A percentile compares a stretch with the other conserved stretches of the same genome.
phyloP scores from a whole-genome alignment of 2,888 invertebrate species.

The Amiota communis region DNA sequence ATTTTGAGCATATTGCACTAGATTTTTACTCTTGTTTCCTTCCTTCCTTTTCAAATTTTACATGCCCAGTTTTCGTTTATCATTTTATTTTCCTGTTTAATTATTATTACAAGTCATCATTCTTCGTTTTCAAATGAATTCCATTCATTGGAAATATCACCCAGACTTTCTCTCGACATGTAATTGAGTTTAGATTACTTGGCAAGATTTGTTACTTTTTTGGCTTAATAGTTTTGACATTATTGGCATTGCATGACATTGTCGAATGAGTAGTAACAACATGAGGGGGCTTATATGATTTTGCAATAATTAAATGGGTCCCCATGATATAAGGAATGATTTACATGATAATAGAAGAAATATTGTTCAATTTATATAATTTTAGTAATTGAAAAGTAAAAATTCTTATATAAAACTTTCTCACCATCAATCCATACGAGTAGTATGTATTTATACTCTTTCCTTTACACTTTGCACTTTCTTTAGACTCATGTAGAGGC shows the following conservation, averaged over 20 bases:
- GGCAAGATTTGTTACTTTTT: constrained; percentile 6
- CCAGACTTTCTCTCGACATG: neutral
- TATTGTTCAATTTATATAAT: too few relatives aligned
- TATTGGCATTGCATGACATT: neutral
- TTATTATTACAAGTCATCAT: constrained; percentile 14
- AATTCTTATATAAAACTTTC: too few relatives aligned
- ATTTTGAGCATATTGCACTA: neutral
- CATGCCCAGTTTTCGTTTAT: neutral
- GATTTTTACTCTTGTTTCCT: neutral
- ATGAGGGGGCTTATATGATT: too few relatives aligned
- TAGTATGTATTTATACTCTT: too few relatives aligned
- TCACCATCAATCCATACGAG: neutral
- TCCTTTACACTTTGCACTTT: too few relatives aligned
- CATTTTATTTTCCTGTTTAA: neutral
- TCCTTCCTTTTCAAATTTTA: neutral
- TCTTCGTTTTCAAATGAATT: too few relatives aligned
- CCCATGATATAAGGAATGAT: too few relatives aligned
- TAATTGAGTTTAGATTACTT: constrained; percentile 3
- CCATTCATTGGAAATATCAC: neutral
- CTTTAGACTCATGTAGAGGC: neutral
- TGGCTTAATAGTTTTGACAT: neutral
- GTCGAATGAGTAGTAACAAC: too few relatives aligned
- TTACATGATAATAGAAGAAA: too few relatives aligned
- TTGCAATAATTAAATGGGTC: too few relatives aligned
- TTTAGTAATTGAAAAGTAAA: too few relatives aligned